Evolutionary conservation across 92 coral and sea anemone species (phyloP).

Genomic region (Pocillopora meandrina): DNA sequence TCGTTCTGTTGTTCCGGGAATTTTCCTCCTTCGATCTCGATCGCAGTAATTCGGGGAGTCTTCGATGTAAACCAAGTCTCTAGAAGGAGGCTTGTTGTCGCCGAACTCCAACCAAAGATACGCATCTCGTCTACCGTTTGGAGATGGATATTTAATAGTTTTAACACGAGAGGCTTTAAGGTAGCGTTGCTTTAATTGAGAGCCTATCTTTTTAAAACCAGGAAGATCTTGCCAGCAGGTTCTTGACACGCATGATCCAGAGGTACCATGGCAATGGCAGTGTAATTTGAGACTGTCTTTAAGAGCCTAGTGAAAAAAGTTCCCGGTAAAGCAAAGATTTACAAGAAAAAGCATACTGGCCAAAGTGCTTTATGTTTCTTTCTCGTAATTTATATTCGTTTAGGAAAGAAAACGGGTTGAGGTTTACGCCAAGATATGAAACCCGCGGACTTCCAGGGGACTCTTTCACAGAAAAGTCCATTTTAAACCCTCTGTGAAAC

Average conservation of each 20-base stretch:
- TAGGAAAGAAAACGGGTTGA: too few species aligned
- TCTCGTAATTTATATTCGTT: too few species aligned
- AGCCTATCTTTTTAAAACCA: slow-evolving; percentile 63
- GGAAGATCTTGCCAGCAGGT: slow-evolving; percentile 90
- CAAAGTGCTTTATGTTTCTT: not conserved
- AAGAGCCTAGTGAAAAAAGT: slow-evolving; percentile 57
- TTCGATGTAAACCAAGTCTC: slow-evolving; percentile 43
- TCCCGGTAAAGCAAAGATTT: slow-evolving; percentile 7
- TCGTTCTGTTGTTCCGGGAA: slow-evolving; percentile 64
- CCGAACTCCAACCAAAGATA: slow-evolving; percentile 38
- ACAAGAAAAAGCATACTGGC: not conserved
- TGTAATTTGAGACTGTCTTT: slow-evolving; percentile 55
- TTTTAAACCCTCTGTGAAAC: too few species aligned
- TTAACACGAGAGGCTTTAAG: slow-evolving; percentile 27
- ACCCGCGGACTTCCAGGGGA: too few species aligned
- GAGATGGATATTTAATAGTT: slow-evolving; percentile 41
- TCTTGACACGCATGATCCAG: slow-evolving; percentile 69
- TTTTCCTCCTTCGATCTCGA: slow-evolving; percentile 20
- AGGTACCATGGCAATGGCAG: slow-evolving; percentile 88
- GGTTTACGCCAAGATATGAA: too few species aligned
- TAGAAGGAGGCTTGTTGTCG: slow-evolving; percentile 8
- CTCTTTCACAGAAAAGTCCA: too few species aligned
- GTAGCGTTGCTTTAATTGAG: slow-evolving; percentile 28
- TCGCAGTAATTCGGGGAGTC: slow-evolving; percentile 68
- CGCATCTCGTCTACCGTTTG: slow-evolving; percentile 51